Evolutionary conservation across 1,140 invertebrate genomes (phyloP).

Genomic region (Drosophila varians): DNA sequence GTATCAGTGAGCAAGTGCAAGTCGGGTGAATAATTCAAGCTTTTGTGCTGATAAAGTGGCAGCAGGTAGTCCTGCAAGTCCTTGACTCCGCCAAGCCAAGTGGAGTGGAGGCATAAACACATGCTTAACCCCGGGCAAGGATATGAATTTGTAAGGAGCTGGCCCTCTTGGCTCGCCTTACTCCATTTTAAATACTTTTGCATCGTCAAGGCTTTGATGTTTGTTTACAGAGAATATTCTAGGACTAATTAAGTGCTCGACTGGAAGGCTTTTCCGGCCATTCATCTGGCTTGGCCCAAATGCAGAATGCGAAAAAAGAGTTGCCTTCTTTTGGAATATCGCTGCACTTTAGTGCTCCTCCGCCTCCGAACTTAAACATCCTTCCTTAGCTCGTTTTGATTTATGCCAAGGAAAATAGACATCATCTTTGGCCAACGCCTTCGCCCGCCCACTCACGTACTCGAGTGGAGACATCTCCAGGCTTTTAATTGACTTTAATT

Average conservation of each 20-base stretch:
- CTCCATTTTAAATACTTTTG: slow-evolving; percentile 1
- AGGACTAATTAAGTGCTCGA: slow-evolving; percentile 38
- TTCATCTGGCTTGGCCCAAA: slow-evolving; percentile 7
- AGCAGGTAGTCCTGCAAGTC: slow-evolving; percentile 9
- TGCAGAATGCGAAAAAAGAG: slow-evolving; percentile 17
- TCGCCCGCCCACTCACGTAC: slow-evolving; percentile 11
- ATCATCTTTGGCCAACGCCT: slow-evolving; percentile 12
- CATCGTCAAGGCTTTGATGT: slow-evolving; percentile 29
- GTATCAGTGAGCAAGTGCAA: slow-evolving; percentile 22
- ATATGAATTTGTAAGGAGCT: no score
- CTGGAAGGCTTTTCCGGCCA: slow-evolving; percentile 20
- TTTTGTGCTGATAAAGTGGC: slow-evolving; percentile 1
- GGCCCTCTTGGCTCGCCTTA: not conserved
- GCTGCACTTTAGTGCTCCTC: slow-evolving; percentile 21
- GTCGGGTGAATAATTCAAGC: slow-evolving; percentile 29
- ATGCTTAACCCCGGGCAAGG: no score
- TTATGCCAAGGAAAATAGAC: slow-evolving; percentile 31
- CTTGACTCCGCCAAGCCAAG: not conserved
- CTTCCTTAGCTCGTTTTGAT: slow-evolving; percentile 51
- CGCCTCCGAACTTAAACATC: slow-evolving; percentile 29
- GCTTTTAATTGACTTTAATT: slow-evolving; percentile 78
- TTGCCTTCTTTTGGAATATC: slow-evolving; percentile 26
- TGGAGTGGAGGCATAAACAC: not conserved
- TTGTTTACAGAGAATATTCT: slow-evolving; percentile 25
- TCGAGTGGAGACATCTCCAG: slow-evolving; percentile 27